phyloP scores from a whole-genome alignment of 2,888 invertebrate genomes.

The Phorcus lineatus region DNA sequence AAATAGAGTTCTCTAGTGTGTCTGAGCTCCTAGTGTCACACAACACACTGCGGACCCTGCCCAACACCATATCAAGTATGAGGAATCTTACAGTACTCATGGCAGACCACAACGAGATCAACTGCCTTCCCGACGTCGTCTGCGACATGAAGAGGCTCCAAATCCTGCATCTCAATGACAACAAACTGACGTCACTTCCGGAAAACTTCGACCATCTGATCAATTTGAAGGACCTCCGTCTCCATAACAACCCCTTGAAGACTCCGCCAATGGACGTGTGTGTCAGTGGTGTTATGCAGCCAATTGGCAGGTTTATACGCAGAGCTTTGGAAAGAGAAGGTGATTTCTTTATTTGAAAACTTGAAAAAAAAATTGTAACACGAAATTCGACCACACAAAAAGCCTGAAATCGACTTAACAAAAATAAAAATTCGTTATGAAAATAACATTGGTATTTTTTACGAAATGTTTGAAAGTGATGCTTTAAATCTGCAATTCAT shows the following conservation, averaged over 20 bases:
- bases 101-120: slow-evolving; percentile 65
- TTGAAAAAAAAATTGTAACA: neutral
- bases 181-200: slow-evolving; percentile 64
- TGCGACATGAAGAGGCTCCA: slow-evolving; percentile 60
- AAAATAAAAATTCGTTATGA: too few species aligned
- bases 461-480: too few species aligned
- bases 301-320: slow-evolving; percentile 71
- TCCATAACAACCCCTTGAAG: slow-evolving; percentile 70
- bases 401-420: too few species aligned
- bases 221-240: slow-evolving; percentile 63
- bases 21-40: slow-evolving; percentile 64
- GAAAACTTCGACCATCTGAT: slow-evolving; percentile 64
- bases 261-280: slow-evolving; percentile 72
- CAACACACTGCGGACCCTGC: slow-evolving; percentile 64
- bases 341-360: slow-evolving; percentile 33
- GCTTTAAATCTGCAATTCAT: too few species aligned
- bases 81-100: slow-evolving; percentile 60
- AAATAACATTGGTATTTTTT: too few species aligned
- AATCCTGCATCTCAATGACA: slow-evolving; percentile 66
- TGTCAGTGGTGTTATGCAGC: slow-evolving; percentile 70
- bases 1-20: slow-evolving; percentile 58
- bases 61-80: slow-evolving; percentile 62
- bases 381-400: too few species aligned
- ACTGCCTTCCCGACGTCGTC: slow-evolving; percentile 52
- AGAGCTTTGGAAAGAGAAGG: slow-evolving; percentile 69